Conservation (phyloP, 2,888 invertebrate genomes). For the Syrista parreyssii region DNA sequence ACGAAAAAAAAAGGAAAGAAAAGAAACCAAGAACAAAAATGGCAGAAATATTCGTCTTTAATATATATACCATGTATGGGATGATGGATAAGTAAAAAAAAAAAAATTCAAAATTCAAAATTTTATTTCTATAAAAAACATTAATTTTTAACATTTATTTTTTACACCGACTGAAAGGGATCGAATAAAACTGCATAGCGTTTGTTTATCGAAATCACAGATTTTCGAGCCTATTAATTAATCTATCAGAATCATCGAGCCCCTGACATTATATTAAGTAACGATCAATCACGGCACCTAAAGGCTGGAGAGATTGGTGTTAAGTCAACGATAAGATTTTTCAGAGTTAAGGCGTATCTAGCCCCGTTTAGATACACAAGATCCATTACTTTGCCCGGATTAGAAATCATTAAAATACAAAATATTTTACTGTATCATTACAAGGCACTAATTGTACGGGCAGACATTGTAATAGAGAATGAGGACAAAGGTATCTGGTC, state of each 20-base stretch:
- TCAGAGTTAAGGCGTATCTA: not conserved
- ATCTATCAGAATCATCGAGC: not conserved
- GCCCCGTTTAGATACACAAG: not conserved
- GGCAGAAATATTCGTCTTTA: not conserved
- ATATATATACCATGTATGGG: no score
- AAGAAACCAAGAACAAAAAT: constrained; percentile 6
- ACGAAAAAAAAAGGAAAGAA: constrained; percentile 12
- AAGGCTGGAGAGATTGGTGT: not conserved
- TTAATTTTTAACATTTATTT: no score
- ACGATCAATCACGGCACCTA: not conserved
- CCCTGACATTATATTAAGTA: no score
- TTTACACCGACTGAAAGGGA: no score
- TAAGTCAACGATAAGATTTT: not conserved
- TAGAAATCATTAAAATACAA: not conserved
- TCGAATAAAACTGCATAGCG: no score
- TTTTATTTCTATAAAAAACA: not conserved
- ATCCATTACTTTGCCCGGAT: not conserved
- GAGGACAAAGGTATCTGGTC: not conserved
- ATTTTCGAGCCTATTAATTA: not conserved
- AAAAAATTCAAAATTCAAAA: not conserved
- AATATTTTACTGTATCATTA: not conserved
- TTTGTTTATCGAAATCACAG: not conserved
- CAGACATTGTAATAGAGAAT: no score
- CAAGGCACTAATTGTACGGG: not conserved
- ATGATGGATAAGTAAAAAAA: not conserved